Conservation (phyloP, 2,113 vertebrate genomes). For the Poeciliopsis prolifica region DNA sequence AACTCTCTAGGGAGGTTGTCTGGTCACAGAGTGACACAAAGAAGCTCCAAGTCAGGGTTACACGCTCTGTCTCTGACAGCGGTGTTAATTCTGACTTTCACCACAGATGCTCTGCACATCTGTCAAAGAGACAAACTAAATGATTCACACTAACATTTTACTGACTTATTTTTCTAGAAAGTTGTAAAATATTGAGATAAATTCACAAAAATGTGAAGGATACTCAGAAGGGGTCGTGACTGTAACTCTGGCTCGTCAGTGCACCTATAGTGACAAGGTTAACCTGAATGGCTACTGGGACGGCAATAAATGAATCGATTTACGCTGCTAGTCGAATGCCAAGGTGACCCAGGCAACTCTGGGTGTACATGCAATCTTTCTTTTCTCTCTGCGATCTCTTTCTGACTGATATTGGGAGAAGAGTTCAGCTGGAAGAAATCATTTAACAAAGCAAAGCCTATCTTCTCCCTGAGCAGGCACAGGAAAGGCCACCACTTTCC, state of each 20-base stretch:
- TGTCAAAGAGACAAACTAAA: too few species aligned
- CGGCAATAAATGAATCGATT: conserved; percentile 69
- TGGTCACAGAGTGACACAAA: neutral
- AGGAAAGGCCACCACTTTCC: conserved; percentile 46
- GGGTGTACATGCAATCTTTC: conserved; percentile 42
- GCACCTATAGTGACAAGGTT: conserved; percentile 34
- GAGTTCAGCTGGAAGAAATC: conserved; percentile 79
- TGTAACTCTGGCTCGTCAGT: conserved; percentile 12
- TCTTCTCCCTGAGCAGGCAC: conserved; percentile 65
- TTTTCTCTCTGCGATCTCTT: conserved; percentile 46
- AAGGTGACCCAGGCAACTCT: conserved; percentile 72
- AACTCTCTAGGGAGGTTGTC: neutral
- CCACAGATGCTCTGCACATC: too few species aligned
- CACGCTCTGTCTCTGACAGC: neutral
- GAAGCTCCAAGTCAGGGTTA: neutral
- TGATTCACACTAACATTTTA: neutral
- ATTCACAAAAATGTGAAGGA: conserved; percentile 11
- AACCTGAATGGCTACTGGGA: conserved; percentile 57
- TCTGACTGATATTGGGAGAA: conserved; percentile 61
- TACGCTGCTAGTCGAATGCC: conserved; percentile 42
- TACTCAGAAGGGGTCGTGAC: conserved; percentile 10
- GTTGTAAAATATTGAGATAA: conserved; percentile 5
- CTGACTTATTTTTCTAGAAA: neutral
- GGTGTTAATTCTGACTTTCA: neutral
- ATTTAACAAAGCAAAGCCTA: conserved; percentile 74